Percentiles rank a stretch among this genome's conserved stretches.
phyloP scores from a whole-genome alignment of 2,113 vertebrate species.

The Plectropomus leopardus region DNA sequence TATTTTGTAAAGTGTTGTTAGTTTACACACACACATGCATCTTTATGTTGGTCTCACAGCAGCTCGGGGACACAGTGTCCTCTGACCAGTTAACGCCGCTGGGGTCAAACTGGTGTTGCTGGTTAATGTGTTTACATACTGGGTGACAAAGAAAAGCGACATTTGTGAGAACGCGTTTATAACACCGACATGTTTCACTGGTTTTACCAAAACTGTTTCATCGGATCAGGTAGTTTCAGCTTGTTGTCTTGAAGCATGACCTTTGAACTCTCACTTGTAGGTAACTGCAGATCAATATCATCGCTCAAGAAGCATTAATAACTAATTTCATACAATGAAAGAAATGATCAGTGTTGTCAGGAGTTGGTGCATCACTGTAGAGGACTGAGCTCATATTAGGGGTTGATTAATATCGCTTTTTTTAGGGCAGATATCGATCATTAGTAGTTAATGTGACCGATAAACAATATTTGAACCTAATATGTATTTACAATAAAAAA shows the following conservation, averaged over 20 bases:
- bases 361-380: too few relatives aligned
- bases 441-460: too few relatives aligned
- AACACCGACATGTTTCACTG: background rate
- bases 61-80: slow-evolving; percentile 44
- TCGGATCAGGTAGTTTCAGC: background rate
- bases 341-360: background rate
- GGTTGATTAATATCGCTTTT: too few relatives aligned
- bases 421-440: too few relatives aligned
- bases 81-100: slow-evolving; percentile 9
- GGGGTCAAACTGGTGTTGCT: slow-evolving; percentile 5
- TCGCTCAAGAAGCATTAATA: background rate
- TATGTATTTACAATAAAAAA: too few relatives aligned
- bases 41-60: background rate
- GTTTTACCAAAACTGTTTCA: background rate
- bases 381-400: background rate
- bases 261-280: slow-evolving; percentile 22
- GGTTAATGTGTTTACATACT: background rate
- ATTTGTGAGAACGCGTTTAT: background rate
- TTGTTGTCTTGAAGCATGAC: background rate
- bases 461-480: too few relatives aligned
- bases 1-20: background rate
- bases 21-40: rapidly evolving
- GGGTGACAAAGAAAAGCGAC: background rate
- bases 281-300: background rate
- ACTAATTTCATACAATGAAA: background rate